These are phyloP conservation scores for Sitobion miscanthi DNA, from an alignment of 1,140 invertebrate species.

Conservation along the genomic window DNA sequence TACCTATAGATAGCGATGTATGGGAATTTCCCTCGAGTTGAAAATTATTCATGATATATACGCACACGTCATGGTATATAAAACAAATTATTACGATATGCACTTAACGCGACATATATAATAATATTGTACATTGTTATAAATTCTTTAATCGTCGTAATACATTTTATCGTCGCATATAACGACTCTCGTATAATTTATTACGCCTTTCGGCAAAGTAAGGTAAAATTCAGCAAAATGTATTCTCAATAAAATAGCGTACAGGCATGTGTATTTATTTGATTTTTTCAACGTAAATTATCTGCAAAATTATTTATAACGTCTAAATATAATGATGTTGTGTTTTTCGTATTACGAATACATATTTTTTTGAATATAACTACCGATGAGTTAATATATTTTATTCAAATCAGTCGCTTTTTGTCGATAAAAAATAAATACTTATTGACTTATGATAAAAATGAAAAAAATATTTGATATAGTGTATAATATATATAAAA, in stretches of 20 bases:
- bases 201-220: neutral
- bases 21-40: neutral
- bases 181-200: neutral
- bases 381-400: neutral
- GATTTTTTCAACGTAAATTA: neutral
- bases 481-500: no score
- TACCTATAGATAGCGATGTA: neutral
- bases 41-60: conserved; percentile 17
- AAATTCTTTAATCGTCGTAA: neutral
- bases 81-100: conserved; percentile 13
- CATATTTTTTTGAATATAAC: neutral
- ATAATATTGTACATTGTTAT: neutral
- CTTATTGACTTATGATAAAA: conserved; percentile 18
- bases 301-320: neutral
- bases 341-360: neutral
- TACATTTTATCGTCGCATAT: neutral
- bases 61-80: neutral
- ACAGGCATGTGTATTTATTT: neutral
- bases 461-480: neutral
- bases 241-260: neutral
- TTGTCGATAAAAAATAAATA: neutral
- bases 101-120: neutral
- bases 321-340: neutral
- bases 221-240: neutral
- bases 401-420: neutral